Evolutionary conservation across 2,113 vertebrate species (phyloP).

Genomic region (Ochotona princeps): DNA sequence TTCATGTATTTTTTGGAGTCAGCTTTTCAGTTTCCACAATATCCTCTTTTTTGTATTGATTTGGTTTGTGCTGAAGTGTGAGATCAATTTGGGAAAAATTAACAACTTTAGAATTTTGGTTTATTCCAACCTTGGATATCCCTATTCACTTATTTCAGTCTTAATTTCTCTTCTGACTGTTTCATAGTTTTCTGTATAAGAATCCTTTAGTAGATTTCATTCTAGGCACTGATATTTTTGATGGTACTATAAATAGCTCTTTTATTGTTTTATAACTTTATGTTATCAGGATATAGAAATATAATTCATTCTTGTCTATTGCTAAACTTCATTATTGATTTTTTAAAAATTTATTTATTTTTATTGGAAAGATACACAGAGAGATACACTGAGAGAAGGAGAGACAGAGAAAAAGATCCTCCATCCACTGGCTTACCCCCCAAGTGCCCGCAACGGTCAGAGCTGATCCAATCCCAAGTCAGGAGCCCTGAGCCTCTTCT

Average conservation of each 20-base stretch:
- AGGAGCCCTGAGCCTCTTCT: no score
- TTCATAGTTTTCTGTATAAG: neutral
- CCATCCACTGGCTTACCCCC: no score
- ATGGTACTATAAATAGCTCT: neutral
- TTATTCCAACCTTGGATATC: neutral
- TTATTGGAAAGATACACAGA: no score
- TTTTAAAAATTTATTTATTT: neutral
- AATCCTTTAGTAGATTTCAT: neutral
- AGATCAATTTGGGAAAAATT: neutral
- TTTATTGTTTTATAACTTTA: slow-evolving; percentile 28
- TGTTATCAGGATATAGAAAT: neutral
- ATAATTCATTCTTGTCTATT: slow-evolving; percentile 20
- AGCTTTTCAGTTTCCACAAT: neutral
- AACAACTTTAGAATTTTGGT: neutral
- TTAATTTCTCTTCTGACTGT: neutral
- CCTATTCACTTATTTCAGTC: neutral
- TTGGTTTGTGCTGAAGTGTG: neutral
- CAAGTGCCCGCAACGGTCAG: no score
- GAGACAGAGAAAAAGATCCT: no score
- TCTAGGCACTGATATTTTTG: neutral
- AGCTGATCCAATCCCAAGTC: no score
- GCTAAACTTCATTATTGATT: neutral
- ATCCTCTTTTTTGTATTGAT: neutral
- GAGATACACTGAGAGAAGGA: no score
- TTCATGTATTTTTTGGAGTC: neutral